Conservation (phyloP, 2,888 invertebrate genomes). For the Platycheirus albimanus region DNA sequence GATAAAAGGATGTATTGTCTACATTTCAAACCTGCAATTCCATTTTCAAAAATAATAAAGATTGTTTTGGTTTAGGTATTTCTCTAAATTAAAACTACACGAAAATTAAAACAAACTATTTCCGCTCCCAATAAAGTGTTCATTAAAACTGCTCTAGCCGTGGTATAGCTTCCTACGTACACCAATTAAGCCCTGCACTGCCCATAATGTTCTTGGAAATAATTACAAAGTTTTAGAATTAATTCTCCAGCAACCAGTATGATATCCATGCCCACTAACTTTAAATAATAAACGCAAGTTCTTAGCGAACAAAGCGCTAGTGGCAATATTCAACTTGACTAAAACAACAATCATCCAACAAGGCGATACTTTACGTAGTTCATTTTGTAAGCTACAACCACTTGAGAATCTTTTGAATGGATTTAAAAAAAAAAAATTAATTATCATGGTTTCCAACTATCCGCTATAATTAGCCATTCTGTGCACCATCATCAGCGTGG, state of each 20-base stretch:
- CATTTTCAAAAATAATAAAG: no score
- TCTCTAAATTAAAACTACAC: no score
- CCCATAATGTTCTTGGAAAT: neutral
- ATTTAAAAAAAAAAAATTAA: conserved; percentile 7
- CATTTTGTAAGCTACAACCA: neutral
- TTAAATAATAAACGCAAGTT: conserved; percentile 14
- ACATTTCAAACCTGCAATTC: no score
- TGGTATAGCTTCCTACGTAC: no score
- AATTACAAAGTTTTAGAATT: conserved; percentile 15
- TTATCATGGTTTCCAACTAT: neutral
- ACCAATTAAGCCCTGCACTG: no score
- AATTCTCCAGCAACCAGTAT: neutral
- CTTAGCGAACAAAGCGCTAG: neutral
- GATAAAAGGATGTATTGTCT: no score
- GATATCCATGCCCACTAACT: conserved; percentile 5
- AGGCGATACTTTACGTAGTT: neutral
- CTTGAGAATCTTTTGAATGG: neutral
- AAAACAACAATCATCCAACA: neutral
- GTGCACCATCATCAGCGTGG: neutral
- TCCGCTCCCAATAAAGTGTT: no score
- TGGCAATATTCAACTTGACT: neutral
- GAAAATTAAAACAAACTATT: no score
- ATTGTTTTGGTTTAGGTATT: no score
- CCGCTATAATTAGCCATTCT: neutral
- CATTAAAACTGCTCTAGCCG: no score